Conservation (phyloP, 2,797 vertebrate genomes). For the Clarias laeviceps region DNA sequence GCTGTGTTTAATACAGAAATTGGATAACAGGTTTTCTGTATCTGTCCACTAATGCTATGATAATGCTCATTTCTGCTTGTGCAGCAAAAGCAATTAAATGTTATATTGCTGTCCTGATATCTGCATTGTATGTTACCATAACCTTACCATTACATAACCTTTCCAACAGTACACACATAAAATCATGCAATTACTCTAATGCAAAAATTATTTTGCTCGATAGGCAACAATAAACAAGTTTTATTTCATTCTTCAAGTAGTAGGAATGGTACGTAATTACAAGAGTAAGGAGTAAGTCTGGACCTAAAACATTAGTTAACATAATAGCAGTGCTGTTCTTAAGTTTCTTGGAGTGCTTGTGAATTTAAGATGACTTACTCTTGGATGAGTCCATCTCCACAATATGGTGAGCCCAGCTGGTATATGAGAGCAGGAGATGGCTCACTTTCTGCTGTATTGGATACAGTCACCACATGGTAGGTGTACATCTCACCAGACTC, state of each 20-base stretch:
- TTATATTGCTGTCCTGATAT: not conserved
- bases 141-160: not conserved
- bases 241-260: not conserved
- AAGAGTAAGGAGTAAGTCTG: not conserved
- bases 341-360: not conserved
- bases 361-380: slow-evolving; percentile 68
- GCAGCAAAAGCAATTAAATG: not conserved
- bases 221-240: not conserved
- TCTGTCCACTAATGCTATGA: not conserved
- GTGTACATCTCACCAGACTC: slow-evolving; percentile 69
- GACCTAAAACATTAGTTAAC: not conserved
- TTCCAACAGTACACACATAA: not conserved
- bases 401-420: slow-evolving; percentile 79
- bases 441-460: slow-evolving; percentile 75
- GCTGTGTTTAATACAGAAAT: not conserved
- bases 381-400: slow-evolving; percentile 84
- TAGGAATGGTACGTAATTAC: not conserved
- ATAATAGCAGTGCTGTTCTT: not conserved
- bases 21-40: not conserved
- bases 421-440: slow-evolving; percentile 76
- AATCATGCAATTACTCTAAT: not conserved
- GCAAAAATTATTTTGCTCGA: not conserved
- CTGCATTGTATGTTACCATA: not conserved
- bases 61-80: not conserved
- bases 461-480: slow-evolving; percentile 76